Conservation (phyloP, 2,888 invertebrate genomes). For the Lacanobia oleracea region DNA sequence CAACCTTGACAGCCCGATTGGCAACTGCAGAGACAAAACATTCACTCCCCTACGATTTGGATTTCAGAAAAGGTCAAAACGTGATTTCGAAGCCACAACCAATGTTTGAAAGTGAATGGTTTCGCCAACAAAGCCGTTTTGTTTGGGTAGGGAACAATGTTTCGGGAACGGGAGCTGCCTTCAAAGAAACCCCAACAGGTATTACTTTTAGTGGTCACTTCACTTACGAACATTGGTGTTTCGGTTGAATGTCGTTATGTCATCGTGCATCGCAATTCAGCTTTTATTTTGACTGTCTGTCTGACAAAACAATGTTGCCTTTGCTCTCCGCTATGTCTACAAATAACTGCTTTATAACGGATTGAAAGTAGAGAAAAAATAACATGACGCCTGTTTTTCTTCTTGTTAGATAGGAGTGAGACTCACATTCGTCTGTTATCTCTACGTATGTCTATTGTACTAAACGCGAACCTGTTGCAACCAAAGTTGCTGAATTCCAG, state of each 20-base stretch:
- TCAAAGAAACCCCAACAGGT: slow-evolving; percentile 31
- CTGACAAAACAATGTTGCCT: not conserved
- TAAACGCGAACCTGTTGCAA: too few species aligned
- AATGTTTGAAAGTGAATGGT: slow-evolving; percentile 24
- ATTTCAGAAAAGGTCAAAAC: slow-evolving; percentile 7
- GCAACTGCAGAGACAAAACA: slow-evolving; percentile 8
- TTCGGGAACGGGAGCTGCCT: slow-evolving; percentile 9
- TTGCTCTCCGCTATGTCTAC: not conserved
- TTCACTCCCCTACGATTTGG: not conserved
- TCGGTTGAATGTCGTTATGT: slow-evolving; percentile 2
- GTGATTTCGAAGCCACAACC: slow-evolving; percentile 11
- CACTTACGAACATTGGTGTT: slow-evolving; percentile 10
- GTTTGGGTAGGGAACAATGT: slow-evolving; percentile 28
- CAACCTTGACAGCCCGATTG: not conserved
- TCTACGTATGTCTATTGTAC: too few species aligned
- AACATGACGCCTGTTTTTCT: too few species aligned
- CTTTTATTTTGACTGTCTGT: not conserved
- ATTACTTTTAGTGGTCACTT: slow-evolving; percentile 30
- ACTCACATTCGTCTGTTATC: too few species aligned
- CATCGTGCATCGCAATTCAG: not conserved
- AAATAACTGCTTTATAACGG: not conserved
- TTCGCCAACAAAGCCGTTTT: slow-evolving; percentile 30
- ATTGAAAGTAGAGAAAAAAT: not conserved
- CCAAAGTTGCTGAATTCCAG: too few species aligned
- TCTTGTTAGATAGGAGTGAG: too few species aligned